Evolutionary conservation across 2,113 vertebrate species (phyloP).

Genomic region (Empidonax traillii): DNA sequence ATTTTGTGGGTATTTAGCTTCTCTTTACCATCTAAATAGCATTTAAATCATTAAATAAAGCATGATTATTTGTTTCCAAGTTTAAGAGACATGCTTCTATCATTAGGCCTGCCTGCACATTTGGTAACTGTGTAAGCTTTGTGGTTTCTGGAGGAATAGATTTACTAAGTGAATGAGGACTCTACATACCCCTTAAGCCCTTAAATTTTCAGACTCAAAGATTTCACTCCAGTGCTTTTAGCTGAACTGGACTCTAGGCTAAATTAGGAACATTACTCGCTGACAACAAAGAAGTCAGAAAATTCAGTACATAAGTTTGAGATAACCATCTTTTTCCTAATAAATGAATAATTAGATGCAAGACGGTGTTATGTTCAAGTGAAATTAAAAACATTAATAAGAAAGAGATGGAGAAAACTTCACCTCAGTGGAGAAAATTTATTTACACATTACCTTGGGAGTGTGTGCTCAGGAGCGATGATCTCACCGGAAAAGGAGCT

Average conservation of each 20-base stretch:
- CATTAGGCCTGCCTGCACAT: not conserved
- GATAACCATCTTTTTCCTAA: not conserved
- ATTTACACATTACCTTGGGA: not conserved
- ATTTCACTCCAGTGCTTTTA: not conserved
- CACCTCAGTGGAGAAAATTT: not conserved
- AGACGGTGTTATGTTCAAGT: not conserved
- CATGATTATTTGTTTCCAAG: not conserved
- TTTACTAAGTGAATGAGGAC: not conserved
- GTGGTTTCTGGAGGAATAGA: not conserved
- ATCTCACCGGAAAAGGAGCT: not conserved
- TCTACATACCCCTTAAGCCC: not conserved
- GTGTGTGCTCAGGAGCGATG: not conserved
- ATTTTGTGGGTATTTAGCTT: not conserved
- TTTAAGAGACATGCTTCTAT: not conserved
- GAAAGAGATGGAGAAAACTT: not conserved
- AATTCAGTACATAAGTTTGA: not conserved
- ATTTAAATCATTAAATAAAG: not conserved
- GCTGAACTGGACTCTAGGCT: not conserved
- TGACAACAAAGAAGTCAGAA: not conserved
- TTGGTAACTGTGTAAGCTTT: not conserved
- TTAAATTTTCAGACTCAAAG: slow-evolving; percentile 10
- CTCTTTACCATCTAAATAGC: not conserved
- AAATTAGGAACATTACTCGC: not conserved
- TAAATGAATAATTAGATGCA: not conserved
- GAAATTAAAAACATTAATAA: slow-evolving; percentile 3